Conservation (phyloP, 2,888 invertebrate genomes). For the Neoitamus cyanurus region DNA sequence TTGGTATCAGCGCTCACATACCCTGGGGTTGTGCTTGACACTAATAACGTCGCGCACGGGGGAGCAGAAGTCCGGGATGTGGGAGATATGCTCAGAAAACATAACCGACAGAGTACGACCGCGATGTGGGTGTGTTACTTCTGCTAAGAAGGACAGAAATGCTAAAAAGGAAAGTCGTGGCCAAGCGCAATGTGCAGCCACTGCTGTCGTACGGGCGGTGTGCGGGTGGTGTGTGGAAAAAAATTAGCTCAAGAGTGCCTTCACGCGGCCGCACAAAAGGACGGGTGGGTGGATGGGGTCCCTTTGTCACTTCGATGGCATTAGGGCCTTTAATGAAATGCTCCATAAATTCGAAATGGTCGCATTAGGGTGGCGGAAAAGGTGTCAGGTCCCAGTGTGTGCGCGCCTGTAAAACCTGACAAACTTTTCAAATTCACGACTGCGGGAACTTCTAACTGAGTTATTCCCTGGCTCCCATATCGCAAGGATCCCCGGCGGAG, state of each 20-base stretch:
- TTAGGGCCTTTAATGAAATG: not conserved
- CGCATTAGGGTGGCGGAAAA: not conserved
- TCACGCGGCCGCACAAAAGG: not conserved
- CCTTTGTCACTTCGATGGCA: not conserved
- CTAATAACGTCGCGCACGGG: conserved; percentile 1
- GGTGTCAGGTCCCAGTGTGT: not conserved
- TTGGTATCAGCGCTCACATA: not conserved
- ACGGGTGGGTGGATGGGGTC: not conserved
- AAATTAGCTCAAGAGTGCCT: conserved; percentile 6
- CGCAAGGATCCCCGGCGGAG: not conserved
- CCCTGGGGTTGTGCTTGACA: not conserved
- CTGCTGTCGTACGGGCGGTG: not conserved
- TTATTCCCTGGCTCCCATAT: not conserved
- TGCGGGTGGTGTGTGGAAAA: not conserved
- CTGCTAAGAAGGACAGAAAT: not conserved
- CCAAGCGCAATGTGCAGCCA: not conserved
- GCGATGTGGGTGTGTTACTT: not conserved
- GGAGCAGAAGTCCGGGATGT: not conserved
- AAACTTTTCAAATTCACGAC: not conserved
- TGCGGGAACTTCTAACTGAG: not conserved
- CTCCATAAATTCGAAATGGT: conserved; percentile 1
- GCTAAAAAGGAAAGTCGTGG: not conserved
- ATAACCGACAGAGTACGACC: not conserved
- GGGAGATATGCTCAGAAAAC: not conserved
- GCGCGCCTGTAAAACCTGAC: not conserved